Base-by-base conservation (phyloP, 2,888 invertebrate species). In the Eupithecia exiguata region DNA sequence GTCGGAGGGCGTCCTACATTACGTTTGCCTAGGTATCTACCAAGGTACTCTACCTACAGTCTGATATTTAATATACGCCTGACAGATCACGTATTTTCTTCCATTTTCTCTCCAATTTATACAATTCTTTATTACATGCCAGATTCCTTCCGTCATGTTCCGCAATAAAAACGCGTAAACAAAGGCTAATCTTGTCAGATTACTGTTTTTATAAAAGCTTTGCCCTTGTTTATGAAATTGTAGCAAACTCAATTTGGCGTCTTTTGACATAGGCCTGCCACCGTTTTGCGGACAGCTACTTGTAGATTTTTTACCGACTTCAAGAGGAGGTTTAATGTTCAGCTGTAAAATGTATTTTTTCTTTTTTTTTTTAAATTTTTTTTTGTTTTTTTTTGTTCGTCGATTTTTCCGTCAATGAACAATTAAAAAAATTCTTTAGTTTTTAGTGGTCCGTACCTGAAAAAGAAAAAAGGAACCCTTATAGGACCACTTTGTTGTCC, bases 191-290 rank as follows among this genome's bases (percentile, higher is more conserved):
- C 40, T 40, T 25, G 40, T 40, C 40, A 25, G 38, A 66, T 66
- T 38, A 40, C 40, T 25, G 66, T 69, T 61, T 36, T 58, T 58
- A 30, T 40, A 40, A 25, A 61, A 43, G 46, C 70, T 36, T 70
- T 70, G 43, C 62, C 61, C 25, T 61, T 62, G 62, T 62, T 65
- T 65, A 65, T 36, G 43, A 49, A 36, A 68, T 67, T 71, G 71
- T 71, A 46, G 10, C 71, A 71, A 71, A 71, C 67, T 21, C 35
- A 43, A 67, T 71, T 71, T 71, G 14, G 6, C 21, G 35, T n/a
- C 36, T 35, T 35, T 38, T 14, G 58, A 58, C 58, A 12, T 35
- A 46, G 30, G 30, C 62, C 9, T 61, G 30, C 61, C 61, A 61
- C 25, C 25, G 61, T 25, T 21, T 53, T 21, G 4, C 1, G 53